These are phyloP conservation scores for Macrochelys suwanniensis DNA, from an alignment of 2,797 vertebrate genomes.

Conservation along the genomic window DNA sequence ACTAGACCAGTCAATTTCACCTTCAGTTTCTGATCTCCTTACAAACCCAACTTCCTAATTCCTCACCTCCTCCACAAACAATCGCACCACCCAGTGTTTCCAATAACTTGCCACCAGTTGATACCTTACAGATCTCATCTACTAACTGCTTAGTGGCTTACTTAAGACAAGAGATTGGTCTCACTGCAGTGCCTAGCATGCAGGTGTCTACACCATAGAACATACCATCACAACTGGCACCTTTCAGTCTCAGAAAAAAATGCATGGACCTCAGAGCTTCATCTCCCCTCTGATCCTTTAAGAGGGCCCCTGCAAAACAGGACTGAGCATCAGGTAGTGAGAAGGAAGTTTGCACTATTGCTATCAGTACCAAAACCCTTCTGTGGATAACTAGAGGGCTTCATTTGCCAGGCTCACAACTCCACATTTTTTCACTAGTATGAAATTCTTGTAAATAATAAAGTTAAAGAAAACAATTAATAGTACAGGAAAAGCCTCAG, in stretches of 20 bases:
- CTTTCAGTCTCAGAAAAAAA: background rate
- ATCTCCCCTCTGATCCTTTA: background rate
- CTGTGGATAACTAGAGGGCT: background rate
- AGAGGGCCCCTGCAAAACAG: background rate
- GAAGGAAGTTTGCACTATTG: background rate
- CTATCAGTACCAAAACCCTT: background rate
- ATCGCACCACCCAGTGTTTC: background rate
- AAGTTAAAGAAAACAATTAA: background rate
- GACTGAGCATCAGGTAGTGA: background rate
- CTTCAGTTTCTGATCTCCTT: background rate
- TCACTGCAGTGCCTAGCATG: background rate
- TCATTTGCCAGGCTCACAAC: background rate
- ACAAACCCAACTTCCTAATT: rapidly evolving
- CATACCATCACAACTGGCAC: background rate
- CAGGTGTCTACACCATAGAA: background rate
- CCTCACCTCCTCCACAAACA: rapidly evolving
- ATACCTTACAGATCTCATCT: background rate
- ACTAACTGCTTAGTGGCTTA: background rate
- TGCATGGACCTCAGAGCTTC: background rate
- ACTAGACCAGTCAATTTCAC: constrained; percentile 38
- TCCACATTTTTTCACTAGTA: background rate
- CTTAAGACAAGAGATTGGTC: background rate
- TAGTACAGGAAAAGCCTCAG: background rate
- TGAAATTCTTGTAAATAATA: background rate
- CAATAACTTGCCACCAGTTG: background rate